Base-by-base conservation (phyloP, 1,140 invertebrate genomes). In the Sminthurinus signatus region DNA sequence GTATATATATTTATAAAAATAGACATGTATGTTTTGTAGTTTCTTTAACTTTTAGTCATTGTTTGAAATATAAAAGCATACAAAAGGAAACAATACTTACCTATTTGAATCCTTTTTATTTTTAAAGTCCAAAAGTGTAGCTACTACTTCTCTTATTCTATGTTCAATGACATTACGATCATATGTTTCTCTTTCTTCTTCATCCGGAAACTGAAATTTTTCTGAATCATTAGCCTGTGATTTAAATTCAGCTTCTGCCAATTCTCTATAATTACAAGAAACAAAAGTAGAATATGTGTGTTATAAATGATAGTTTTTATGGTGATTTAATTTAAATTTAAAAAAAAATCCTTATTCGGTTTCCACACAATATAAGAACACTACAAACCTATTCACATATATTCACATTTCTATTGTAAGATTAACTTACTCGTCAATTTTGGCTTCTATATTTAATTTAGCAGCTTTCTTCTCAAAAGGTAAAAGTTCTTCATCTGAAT, bases 81-180 rank as follows among this genome's bases (percentile, higher is more conserved):
- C 50, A 58, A 59, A 43, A 43, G 19, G 3, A 23, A 31, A 14
- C 3, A 31, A 21, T 15, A 48, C 55, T 67, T 76, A 84, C 81
- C 78, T 83, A 1, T 48, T 60, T 29, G 84, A 85, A 27, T 82
- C 76, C 75, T 95, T 85, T 63, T 88, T 83, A 56, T 82, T 85
- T 67, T 84, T 90, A 74, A 98, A 98, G 78, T 98, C 92, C 15
- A 86, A 84, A 36, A 99, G 79, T 17, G 98, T 90, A 71, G 86
- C 80, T 15, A 91, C 80, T 46, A 95, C 81, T 76, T 98, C 95
- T 69, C 89, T 87, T 51, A 98, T 96, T 73, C 94, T 82, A 73
- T 93, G 88, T 75, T 93, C 88, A 8, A 97, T 81, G 70, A 93
- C 86, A 73, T 89, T 85, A 15, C 96, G 77, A 74, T 87, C 88